Evolutionary conservation across 2,888 invertebrate genomes (phyloP), one percentile per base, ranked within the genome.

Genomic region (Drosophila hamatofila): DNA sequence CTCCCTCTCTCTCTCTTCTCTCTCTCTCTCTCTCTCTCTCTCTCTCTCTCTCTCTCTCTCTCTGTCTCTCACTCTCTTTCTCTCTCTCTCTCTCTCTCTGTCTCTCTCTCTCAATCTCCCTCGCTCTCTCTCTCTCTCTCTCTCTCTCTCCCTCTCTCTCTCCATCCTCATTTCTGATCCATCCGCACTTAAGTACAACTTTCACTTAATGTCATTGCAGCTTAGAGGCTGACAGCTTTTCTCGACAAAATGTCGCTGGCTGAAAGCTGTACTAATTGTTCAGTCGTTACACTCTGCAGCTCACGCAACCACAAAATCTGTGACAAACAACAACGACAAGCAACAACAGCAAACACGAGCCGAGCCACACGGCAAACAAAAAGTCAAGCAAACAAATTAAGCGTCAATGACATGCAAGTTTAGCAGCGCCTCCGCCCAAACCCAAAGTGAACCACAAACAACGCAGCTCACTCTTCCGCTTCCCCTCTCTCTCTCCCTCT

Each of bases 331-430:
- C 67, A 56, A 56, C 49, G 16, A 46, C 46, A 23, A 60, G 23
- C 33, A 57, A 37, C 48, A 74, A 39, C 56, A 55, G 46, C 37
- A 46, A 48, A 61, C 69, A 54, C 30, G 44, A 52, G 37, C 21
- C 37, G 21, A 46, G 39, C 57, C 39, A 48, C 52, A 54, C 54
- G 46, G 60, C 74, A 75, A 62, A 75, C 75, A 78, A 80, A 82
- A 81, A 88, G 88, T 76, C 79, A 81, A 74, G 83, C 83, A 85
- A 85, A 85, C 84, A 85, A 85, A 85, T 85, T 88, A 88, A 79
- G 79, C 88, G 75, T 77, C 86, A 85, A 85, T 85, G 84, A 85
- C 88, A 85, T 85, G 88, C 84, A 88, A 88, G 68, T 85, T 85
- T 88, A 73, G 77, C 72, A 72, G 71, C 75, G 63, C 69, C 35